phyloP scores from a whole-genome alignment of 2,797 vertebrate genomes.

The Enteromius treurensis region DNA sequence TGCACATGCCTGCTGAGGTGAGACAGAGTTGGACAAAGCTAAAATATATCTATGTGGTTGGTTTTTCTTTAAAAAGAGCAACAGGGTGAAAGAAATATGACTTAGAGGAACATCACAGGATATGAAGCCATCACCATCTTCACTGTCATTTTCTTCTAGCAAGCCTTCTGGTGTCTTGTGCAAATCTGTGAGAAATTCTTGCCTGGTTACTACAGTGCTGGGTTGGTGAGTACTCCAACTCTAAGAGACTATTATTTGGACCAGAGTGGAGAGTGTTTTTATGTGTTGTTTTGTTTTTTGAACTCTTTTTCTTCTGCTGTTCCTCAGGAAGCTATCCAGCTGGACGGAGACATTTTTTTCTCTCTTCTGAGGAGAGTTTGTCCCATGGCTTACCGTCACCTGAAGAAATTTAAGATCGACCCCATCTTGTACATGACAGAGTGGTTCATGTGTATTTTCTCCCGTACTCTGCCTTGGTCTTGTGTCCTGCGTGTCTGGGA shows the following conservation, averaged over 20 bases:
- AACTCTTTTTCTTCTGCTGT: not conserved
- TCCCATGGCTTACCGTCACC: constrained; percentile 88
- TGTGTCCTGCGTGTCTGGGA: constrained; percentile 92
- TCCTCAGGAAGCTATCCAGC: constrained; percentile 88
- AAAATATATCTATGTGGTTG: not conserved
- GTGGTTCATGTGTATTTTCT: constrained; percentile 96
- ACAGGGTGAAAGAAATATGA: not conserved
- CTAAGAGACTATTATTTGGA: not conserved
- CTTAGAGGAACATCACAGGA: not conserved
- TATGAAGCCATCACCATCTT: not conserved
- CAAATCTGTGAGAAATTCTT: constrained; percentile 93
- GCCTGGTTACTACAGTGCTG: constrained; percentile 92
- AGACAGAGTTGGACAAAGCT: constrained; percentile 53
- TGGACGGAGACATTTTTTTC: constrained; percentile 92
- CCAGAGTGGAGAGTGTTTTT: not conserved
- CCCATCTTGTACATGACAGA: constrained; percentile 93
- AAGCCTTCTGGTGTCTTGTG: constrained; percentile 94
- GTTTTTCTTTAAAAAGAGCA: not conserved
- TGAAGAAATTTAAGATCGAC: constrained; percentile 90
- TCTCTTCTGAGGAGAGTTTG: constrained; percentile 84
- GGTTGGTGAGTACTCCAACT: constrained; percentile 81
- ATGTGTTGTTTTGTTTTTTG: not conserved
- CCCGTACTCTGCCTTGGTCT: constrained; percentile 88
- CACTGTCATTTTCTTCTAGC: constrained; percentile 71
- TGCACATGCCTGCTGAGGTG: constrained; percentile 97